Evolutionary conservation across 23 tunicate species (phyloP), one percentile per base, ranked within the genome.

Genomic region (Halocynthia aurantium): DNA sequence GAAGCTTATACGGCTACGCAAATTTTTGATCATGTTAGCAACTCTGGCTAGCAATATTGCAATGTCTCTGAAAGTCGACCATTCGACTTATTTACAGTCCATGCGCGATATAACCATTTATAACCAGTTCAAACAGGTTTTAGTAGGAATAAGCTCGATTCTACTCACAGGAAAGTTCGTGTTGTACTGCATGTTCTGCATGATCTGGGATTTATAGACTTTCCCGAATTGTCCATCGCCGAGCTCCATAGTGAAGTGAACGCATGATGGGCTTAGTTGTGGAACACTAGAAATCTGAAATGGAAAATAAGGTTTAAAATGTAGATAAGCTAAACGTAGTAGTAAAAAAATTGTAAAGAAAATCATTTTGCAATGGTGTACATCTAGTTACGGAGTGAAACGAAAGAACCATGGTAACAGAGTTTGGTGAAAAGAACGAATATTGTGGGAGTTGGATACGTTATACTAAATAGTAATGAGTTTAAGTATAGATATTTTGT

Each of bases 141-240:
- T 74, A 74, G 78, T 74, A 62, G 78, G 78, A 74, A 74, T 52
- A 74, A 74, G 55, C 78, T 74, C 78, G 55, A 64, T 74, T 74
- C 64, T 74, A 73, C 86, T 86, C 70, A 92, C 98, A 50, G 91
- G 82, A 79, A 78, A 92, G 53, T 82, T 92, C 6, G 98, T 77
- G 85, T 81, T 80, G 88, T 76, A 92, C 19, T 55, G 77, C 22
- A 85, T 77, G 77, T 92, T 92, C 10, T 90, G 86, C 10, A 85
- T 54, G 17, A 92, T 62, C 53, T 86, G 84, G 15, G 85, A 92
- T 74, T 71, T 86, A 82, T 86, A 92, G 5, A 92, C 88, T 83
- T 92, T 92, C 51, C 98, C 98, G 68, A 71, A 92, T 52, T 77
- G 82, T 15, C 98, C 86, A 75, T 92, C 92, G 22, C 98, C 98